A percentile compares a stretch with the other conserved stretches of the same genome.
Evolutionary conservation across 2,888 invertebrate genomes (phyloP).

Genomic region (Limenitis arthemis): DNA sequence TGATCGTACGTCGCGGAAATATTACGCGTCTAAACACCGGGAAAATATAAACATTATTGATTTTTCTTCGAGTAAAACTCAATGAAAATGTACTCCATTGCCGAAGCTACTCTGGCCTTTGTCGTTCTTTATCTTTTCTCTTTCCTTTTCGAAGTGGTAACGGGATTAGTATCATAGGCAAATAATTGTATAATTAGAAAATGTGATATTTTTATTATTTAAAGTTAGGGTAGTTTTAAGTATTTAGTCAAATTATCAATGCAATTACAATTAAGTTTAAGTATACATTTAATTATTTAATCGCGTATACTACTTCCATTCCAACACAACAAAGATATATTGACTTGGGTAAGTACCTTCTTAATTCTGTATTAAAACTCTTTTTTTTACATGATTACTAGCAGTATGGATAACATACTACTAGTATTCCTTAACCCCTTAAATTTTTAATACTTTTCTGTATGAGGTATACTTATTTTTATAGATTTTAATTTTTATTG

Average conservation of each 20-base stretch:
- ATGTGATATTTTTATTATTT: constrained; percentile 51
- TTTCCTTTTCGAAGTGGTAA: constrained; percentile 61
- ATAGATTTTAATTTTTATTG: too few species aligned
- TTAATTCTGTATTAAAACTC: neutral
- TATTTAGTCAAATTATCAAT: constrained; percentile 53
- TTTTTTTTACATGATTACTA: too few species aligned
- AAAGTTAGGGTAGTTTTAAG: constrained; percentile 40
- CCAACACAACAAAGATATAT: constrained; percentile 3
- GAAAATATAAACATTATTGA: constrained; percentile 14
- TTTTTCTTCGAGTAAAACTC: constrained; percentile 18
- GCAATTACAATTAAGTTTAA: constrained; percentile 37
- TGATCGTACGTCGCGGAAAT: constrained; percentile 43
- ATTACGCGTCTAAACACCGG: constrained; percentile 21
- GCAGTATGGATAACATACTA: too few species aligned
- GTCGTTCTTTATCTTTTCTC: constrained; percentile 62
- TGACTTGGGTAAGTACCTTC: constrained; percentile 12
- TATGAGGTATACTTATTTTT: too few species aligned
- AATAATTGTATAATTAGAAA: constrained; percentile 36
- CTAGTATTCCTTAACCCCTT: too few species aligned
- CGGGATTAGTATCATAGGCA: constrained; percentile 53
- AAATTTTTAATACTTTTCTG: too few species aligned
- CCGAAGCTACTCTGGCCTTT: constrained; percentile 63
- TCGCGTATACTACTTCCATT: constrained; percentile 7
- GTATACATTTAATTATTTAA: constrained; percentile 11
- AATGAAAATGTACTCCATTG: constrained; percentile 62